These are phyloP conservation scores for Lophochroa leadbeateri DNA, from an alignment of 2,113 vertebrate genomes.

Conservation along the genomic window DNA sequence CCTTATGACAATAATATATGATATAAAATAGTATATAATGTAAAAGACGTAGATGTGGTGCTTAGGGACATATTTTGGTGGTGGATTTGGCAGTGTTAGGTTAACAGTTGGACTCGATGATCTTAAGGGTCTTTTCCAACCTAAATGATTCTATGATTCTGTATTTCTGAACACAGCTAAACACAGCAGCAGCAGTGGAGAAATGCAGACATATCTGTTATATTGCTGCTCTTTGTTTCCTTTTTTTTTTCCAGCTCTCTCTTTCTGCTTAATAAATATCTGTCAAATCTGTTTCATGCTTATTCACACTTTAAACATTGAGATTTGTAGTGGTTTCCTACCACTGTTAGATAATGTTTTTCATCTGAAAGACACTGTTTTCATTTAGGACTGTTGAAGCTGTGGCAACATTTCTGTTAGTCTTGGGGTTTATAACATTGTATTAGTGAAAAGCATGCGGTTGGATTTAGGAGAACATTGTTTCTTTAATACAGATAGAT, in stretches of 20 bases:
- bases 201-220: background rate
- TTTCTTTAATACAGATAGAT: slow-evolving; percentile 53
- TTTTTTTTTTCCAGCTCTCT: background rate
- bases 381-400: background rate
- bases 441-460: slow-evolving; percentile 36
- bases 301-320: background rate
- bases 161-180: background rate
- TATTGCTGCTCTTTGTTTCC: background rate
- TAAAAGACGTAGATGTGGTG: background rate
- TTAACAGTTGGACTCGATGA: background rate
- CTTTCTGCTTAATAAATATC: background rate
- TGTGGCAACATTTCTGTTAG: slow-evolving; percentile 35
- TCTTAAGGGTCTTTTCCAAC: background rate
- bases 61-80: background rate
- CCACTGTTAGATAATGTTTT: background rate
- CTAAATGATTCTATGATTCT: background rate
- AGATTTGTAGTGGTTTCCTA: slow-evolving; percentile 22
- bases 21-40: background rate
- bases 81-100: background rate
- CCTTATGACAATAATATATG: background rate
- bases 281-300: background rate
- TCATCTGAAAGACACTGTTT: slow-evolving; percentile 15
- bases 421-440: slow-evolving; percentile 41
- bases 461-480: slow-evolving; percentile 40
- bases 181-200: background rate